Evolutionary conservation across 2,888 invertebrate genomes (phyloP), one percentile per base, ranked within the genome.

Genomic region (Teinopalpus imperialis): DNA sequence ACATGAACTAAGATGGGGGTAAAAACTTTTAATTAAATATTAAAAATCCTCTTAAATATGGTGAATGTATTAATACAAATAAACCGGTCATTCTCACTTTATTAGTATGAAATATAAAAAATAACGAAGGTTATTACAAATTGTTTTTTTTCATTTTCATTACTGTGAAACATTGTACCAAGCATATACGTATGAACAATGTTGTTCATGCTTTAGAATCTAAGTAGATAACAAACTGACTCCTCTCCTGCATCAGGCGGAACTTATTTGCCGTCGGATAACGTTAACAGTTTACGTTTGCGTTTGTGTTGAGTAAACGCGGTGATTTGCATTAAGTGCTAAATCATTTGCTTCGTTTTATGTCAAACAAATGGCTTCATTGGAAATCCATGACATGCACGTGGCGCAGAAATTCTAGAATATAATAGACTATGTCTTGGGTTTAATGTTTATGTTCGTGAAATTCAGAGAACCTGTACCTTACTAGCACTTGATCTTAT

Each of bases 341-440:
- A 45, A 40, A 45, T 45, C 45, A 45, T 45, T 45, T 21, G 45
- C 39, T 40, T 40, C 32, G 32, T 45, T 40, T 45, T 40, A 40
- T 45, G 39, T 45, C 45, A 45, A 45, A 40, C 45, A 40, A 34
- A 45, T 34, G 32, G 27, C 30, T 40, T 40, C 45, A 45, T 45
- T 40, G 39, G 32, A 27, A 27, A 21, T 13, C 37, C 45, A 34
- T 29, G 32, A 34, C 20, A 20, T 29, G 21, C 45, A 26, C 24
- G 26, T 3, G 1, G 27, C 6, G 16, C 26, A 26, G 16, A 16
- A 3, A 16, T 16, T 3, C 16, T n/a, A n/a, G n/a, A n/a, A n/a
- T n/a, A n/a, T n/a, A n/a, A n/a, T n/a, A n/a, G n/a, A n/a, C n/a
- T n/a, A n/a, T n/a, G n/a, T n/a, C n/a, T n/a, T n/a, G n/a, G n/a